Evolutionary conservation across 2,888 invertebrate species (phyloP).

Genomic region (Morpho achilles): DNA sequence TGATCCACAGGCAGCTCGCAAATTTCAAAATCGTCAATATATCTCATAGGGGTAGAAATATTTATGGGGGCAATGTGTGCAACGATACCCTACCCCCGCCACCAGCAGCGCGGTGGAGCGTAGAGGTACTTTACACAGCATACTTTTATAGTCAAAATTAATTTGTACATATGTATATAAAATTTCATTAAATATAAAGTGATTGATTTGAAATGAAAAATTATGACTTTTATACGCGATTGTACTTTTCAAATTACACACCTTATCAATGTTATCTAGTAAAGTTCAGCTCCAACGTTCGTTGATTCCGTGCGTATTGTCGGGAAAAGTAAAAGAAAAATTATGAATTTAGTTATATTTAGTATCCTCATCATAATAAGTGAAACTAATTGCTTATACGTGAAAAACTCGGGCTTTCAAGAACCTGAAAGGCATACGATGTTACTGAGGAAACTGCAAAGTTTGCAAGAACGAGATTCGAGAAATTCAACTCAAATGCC

Average conservation of each 20-base stretch:
- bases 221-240: conserved; percentile 18
- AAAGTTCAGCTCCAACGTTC: conserved; percentile 51
- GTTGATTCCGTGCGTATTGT: conserved; percentile 39
- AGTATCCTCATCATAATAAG: conserved; percentile 47
- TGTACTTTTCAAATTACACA: conserved; percentile 46
- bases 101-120: too few species aligned
- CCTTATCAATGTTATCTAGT: conserved; percentile 51
- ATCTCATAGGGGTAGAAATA: too few species aligned
- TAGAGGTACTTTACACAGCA: too few species aligned
- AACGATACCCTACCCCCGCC: too few species aligned
- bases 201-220: too few species aligned
- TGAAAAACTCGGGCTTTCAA: conserved; percentile 35
- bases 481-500: conserved; percentile 41
- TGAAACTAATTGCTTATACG: conserved; percentile 41
- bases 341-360: conserved; percentile 55
- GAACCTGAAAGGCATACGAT: conserved; percentile 44
- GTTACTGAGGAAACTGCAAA: conserved; percentile 61
- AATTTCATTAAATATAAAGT: too few species aligned
- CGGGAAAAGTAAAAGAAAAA: conserved; percentile 40
- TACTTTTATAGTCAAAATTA: too few species aligned
- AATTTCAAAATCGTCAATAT: too few species aligned
- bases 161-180: too few species aligned
- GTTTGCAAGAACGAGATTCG: conserved; percentile 38
- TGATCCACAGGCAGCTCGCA: too few species aligned
- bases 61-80: too few species aligned